Percentiles rank a stretch among this genome's conserved stretches.
Evolutionary conservation across 2,888 invertebrate species (phyloP).

Genomic region (Noctua janthe): DNA sequence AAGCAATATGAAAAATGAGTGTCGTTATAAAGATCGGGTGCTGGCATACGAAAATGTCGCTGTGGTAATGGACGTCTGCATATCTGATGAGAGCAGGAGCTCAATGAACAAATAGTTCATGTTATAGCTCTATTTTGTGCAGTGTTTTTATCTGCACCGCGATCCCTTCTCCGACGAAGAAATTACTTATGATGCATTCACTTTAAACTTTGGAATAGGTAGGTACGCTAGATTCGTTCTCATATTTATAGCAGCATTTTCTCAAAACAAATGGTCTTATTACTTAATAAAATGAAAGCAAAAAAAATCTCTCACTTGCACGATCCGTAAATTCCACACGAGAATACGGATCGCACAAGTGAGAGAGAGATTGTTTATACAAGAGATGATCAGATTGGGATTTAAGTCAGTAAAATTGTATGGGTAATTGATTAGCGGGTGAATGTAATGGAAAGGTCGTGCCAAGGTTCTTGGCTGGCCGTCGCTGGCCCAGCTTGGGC

Average conservation of each 20-base stretch:
- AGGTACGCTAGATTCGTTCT: constrained; percentile 41
- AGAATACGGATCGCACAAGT: neutral
- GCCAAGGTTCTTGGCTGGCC: constrained; percentile 72
- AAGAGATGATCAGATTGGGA: constrained; percentile 38
- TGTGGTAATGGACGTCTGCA: constrained; percentile 33
- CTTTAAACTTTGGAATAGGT: constrained; percentile 54
- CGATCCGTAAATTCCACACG: too few relatives aligned
- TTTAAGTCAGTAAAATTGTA: constrained; percentile 38
- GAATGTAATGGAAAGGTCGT: constrained; percentile 80
- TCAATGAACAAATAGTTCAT: constrained; percentile 48
- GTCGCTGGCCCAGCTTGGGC: constrained; percentile 24
- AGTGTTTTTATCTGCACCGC: constrained; percentile 45
- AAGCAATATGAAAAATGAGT: constrained; percentile 55
- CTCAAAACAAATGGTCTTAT: constrained; percentile 34
- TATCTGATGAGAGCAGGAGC: constrained; percentile 39
- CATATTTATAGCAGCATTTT: constrained; percentile 42
- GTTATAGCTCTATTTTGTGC: constrained; percentile 35
- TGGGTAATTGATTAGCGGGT: constrained; percentile 63
- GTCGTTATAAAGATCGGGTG: constrained; percentile 23
- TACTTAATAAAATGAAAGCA: constrained; percentile 48
- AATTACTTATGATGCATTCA: constrained; percentile 56
- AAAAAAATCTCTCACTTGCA: too few relatives aligned
- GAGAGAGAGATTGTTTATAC: neutral
- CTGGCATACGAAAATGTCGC: constrained; percentile 35
- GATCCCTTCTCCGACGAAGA: constrained; percentile 29